Evolutionary conservation across 1,140 invertebrate species (phyloP), one percentile per base, ranked within the genome.

Genomic region (Dendroctonus ponderosae): DNA sequence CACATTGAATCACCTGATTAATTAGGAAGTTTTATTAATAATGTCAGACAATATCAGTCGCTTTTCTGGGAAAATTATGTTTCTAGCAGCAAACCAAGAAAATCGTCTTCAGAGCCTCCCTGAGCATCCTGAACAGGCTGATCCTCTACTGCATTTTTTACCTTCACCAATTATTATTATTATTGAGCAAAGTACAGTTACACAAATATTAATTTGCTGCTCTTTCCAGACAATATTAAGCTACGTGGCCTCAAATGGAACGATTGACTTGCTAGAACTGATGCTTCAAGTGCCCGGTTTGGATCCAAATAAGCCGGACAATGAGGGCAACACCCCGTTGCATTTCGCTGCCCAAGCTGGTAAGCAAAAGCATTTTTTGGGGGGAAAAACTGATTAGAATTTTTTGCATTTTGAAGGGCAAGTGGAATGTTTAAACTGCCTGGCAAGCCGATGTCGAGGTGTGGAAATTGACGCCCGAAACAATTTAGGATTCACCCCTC

Each of bases 321-420:
- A 89, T 74, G 91, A 93, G 77, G 90, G 89, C 41, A 92, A 92
- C 77, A 87, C 89, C 7, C 89, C 91, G 4, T 81, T 93, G 8
- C 91, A 92, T 79, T 90, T 91, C 75, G 89, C 89, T 53, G 85
- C 90, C 8, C 89, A 92, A 82, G 90, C 89, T 73, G 91, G 90
- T 91, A 76, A 79, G 73, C 73, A 46, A 48, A 46, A 46, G 3
- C 3, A 4, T 5, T 53, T 26, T 62, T 62, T 62, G 5, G 26
- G 5, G 7, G 46, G 4, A 12, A 53, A 53, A 53, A 15, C 15
- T 53, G 11, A 56, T 40, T 52, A 8, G 15, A 56, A 40, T 39
- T 11, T 39, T 44, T 14, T 49, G n/a, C 15, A 5, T 37, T 48
- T 70, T 73, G 37, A 77, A 92, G 91, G 91, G 63, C 89, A 92